Conservation (phyloP, 2,797 vertebrate species). For the Platalea minor region DNA sequence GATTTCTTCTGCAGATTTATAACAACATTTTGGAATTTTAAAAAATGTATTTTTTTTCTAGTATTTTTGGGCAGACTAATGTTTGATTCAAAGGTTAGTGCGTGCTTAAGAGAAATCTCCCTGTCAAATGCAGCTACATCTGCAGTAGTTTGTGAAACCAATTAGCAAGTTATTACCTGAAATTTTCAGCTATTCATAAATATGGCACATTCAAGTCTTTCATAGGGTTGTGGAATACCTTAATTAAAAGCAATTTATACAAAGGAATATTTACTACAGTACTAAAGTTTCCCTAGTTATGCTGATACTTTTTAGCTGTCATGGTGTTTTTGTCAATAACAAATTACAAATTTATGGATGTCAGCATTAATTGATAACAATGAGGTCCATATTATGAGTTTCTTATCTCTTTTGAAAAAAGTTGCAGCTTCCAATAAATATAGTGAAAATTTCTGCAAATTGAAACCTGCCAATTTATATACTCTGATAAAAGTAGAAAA, state of each 20-base stretch:
- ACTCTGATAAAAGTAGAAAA: background rate
- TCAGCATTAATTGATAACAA: background rate
- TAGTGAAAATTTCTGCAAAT: background rate
- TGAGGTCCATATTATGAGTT: background rate
- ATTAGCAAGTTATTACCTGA: background rate
- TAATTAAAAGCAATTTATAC: background rate
- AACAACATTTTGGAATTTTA: fast-evolving
- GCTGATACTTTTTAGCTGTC: background rate
- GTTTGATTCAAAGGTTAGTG: background rate
- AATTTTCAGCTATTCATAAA: background rate
- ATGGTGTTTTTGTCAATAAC: background rate
- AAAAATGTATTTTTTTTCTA: background rate
- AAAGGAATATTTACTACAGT: background rate
- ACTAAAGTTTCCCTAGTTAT: background rate
- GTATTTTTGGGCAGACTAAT: background rate
- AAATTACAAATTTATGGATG: background rate
- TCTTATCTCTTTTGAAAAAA: background rate
- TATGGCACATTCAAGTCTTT: background rate
- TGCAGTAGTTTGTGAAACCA: background rate
- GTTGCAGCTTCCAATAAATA: background rate
- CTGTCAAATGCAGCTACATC: background rate
- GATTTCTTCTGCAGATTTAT: background rate
- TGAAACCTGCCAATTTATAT: background rate
- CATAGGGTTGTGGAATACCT: background rate
- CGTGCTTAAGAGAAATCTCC: background rate